Conservation (phyloP, 35 echinoderm and acorn worm genomes). For the Diadema setosum region DNA sequence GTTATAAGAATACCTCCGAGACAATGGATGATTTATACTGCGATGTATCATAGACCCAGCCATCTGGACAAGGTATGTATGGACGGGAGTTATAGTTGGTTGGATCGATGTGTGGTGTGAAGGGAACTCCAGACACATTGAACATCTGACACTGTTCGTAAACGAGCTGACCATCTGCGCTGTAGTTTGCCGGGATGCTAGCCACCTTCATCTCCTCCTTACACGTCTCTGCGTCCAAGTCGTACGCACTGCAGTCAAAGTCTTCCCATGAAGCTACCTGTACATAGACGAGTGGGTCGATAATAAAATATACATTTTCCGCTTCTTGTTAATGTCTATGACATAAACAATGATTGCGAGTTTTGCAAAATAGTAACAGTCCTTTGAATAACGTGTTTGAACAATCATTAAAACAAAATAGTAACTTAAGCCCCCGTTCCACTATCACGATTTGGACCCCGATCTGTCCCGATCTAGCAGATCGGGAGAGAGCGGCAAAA, state of each 20-base stretch:
- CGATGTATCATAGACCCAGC: conserved; percentile 59
- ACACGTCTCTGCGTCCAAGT: background rate
- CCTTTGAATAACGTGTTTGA: no score
- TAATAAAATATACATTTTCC: no score
- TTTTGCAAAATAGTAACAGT: no score
- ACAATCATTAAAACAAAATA: no score
- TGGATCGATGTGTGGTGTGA: background rate
- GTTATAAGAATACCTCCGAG: conserved; percentile 63
- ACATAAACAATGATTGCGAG: no score
- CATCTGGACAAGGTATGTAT: conserved; percentile 34
- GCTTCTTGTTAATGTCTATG: no score
- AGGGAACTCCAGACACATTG: conserved; percentile 15
- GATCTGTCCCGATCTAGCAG: no score
- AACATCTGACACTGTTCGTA: conserved; percentile 40
- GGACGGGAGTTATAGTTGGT: background rate
- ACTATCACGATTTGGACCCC: no score
- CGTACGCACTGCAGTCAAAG: conserved; percentile 15
- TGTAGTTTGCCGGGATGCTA: conserved; percentile 26
- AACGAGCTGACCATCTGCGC: background rate
- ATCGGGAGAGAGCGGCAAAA: no score
- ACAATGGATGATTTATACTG: conserved; percentile 59
- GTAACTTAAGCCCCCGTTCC: no score
- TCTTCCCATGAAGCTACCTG: conserved; percentile 33
- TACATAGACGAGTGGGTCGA: no score
- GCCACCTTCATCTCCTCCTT: conserved; percentile 10